A percentile compares a stretch with the other conserved stretches of the same genome.
phyloP scores from a whole-genome alignment of 1,140 invertebrate genomes.

The Carposina sasakii region DNA sequence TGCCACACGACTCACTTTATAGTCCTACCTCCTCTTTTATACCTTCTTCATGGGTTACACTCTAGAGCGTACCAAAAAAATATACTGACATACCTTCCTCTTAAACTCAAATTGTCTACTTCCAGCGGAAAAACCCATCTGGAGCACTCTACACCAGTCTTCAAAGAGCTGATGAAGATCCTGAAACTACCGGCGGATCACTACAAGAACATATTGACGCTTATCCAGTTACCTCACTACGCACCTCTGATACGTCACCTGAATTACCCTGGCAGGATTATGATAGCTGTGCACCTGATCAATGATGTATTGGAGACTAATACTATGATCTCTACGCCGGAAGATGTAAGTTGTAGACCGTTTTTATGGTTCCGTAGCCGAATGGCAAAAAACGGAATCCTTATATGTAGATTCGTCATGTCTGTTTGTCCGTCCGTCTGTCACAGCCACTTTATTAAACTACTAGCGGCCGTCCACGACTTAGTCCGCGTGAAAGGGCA shows the following conservation, averaged over 20 bases:
- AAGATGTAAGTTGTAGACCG: conserved; percentile 69
- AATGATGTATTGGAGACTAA: conserved; percentile 86
- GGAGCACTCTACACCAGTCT: conserved; percentile 87
- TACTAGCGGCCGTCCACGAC: too few relatives aligned
- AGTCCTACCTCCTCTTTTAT: too few relatives aligned
- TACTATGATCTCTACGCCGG: conserved; percentile 89
- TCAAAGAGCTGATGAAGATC: conserved; percentile 92
- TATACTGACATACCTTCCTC: too few relatives aligned
- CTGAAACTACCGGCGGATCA: conserved; percentile 96
- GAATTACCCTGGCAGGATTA: conserved; percentile 91
- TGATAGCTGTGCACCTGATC: conserved; percentile 90
- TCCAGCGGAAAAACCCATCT: conserved; percentile 66
- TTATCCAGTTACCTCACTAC: conserved; percentile 89
- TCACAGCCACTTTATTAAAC: too few relatives aligned
- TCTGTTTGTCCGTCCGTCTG: too few relatives aligned
- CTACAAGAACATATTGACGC: conserved; percentile 93
- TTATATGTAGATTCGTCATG: too few relatives aligned
- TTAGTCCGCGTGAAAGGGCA: too few relatives aligned
- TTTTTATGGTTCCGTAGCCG: too few relatives aligned
- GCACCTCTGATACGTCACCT: conserved; percentile 89
- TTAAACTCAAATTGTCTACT: background rate
- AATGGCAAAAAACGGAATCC: too few relatives aligned
- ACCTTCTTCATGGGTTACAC: too few relatives aligned
- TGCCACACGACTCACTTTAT: too few relatives aligned
- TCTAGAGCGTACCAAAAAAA: too few relatives aligned